Base-by-base conservation (phyloP, 2,888 invertebrate genomes). In the Cosmia pyralina region DNA sequence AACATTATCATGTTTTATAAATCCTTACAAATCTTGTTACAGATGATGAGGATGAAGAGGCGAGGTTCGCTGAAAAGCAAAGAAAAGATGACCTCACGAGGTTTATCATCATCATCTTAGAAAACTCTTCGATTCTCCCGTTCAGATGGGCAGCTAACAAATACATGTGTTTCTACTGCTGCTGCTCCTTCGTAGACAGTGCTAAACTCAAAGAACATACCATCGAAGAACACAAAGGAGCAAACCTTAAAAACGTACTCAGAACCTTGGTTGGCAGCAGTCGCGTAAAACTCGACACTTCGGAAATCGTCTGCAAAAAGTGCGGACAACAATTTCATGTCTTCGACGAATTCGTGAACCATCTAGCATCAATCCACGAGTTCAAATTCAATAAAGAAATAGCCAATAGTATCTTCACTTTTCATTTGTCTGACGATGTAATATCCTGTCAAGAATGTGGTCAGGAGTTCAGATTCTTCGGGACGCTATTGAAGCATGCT, bases 161-260 rank as follows among this genome's bases (percentile, higher is more conserved):
- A 7, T 93, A 88, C 76, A 89, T 90, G 83, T 93, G 93, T 38
- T 93, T 92, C 76, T 93, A 85, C 73, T 92, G 92, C 67, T 88
- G 90, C 15, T 88, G 87, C 41, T 80, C 87, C 0, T 92, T 92
- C 67, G 64, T 86, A 0, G 90, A 91, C 15, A 84, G 90, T 67
- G 58, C 72, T 0, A 84, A 83, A 10, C 79, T 92, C 0, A 90
- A 89, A 63, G 65, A 84, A 1, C 92, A 92, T 34, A 90, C 88
- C 0, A 72, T 68, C 17, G 86, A 88, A 13, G 92, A 92, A 67
- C 92, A 92, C 59, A 81, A 76, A 41, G 88, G 87, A 4, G 85
- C 89, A 0, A 91, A 88, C 68, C 78, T 91, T 1, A 82, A 85
- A n/a, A 87, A 84, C 48, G 85, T 88, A 0, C 83, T 89, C 22